Evolutionary conservation across 2,113 vertebrate genomes (phyloP), one percentile per base, ranked within the genome.

Genomic region (Hippocampus abdominalis): DNA sequence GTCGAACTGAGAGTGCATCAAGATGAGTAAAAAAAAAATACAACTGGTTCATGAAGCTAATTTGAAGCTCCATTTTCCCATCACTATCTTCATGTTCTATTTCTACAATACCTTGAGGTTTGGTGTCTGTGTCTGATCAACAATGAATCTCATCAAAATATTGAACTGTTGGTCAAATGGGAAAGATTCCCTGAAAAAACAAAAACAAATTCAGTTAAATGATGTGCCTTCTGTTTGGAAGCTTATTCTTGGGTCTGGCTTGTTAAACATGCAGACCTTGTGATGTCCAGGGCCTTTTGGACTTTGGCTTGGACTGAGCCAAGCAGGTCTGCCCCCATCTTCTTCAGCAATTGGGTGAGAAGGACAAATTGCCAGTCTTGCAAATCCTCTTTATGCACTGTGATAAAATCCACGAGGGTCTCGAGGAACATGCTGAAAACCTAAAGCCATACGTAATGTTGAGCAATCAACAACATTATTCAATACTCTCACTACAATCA

Each of bases 401-500:
- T 95, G 88, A 99, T 87, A 74, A 99, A 99, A 91, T 99, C 97
- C 81, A 99, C 95, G 13, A 99, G 90, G 0, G 97, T 99, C 93
- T 99, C 97, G 90, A 99, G 87, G 88, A 99, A 99, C 96, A 99
- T 98, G 89, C 96, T 98, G 87, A 98, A 98, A 77, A 99, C 97
- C 97, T 99, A 83, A 25, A 77, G 71, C 64, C 12, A 56, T 29
- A 39, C 7, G 23, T 3, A 39, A 11, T 21, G 6, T n/a, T 5
- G 2, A 15, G 2, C 15, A 64, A 23, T 16, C 3, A 46, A 64
- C 12, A 25, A 46, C 63, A 64, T 1, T 27, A 64, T 64, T 27
- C n/a, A 27, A 46, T 25, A 44, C 11, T 4, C 6, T 16, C 7
- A 59, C n/a, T 0, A 13, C 56, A 59, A 6, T 57, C n/a, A n/a